phyloP scores from a whole-genome alignment of 2,888 invertebrate species.

The Meghimatium bilineatum region DNA sequence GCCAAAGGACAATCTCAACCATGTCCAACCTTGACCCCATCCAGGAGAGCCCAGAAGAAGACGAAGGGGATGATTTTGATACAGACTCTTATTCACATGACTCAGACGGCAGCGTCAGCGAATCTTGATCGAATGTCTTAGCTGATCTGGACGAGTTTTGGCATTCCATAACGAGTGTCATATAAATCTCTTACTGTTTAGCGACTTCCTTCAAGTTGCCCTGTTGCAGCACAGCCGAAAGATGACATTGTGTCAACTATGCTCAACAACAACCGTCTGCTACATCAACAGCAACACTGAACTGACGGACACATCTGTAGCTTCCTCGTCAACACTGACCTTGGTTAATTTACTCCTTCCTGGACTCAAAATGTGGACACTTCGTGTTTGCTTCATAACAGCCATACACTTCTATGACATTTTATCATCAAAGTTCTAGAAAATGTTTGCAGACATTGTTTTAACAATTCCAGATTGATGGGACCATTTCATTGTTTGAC shows the following conservation, averaged over 20 bases:
- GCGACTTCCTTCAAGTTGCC: neutral
- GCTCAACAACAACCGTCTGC: neutral
- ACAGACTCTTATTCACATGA: constrained; percentile 66
- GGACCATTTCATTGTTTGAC: neutral
- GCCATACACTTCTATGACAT: too few relatives aligned
- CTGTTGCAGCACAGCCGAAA: neutral
- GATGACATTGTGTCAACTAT: neutral
- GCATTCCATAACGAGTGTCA: neutral
- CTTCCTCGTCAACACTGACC: neutral
- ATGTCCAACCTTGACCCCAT: constrained; percentile 73
- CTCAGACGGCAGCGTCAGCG: constrained; percentile 55
- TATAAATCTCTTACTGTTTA: neutral
- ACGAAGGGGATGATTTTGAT: constrained; percentile 62
- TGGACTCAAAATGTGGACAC: too few relatives aligned
- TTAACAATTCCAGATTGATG: neutral
- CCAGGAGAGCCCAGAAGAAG: constrained; percentile 71
- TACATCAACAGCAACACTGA: neutral
- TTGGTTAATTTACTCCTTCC: neutral
- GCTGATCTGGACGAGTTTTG: neutral
- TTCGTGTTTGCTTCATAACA: too few relatives aligned
- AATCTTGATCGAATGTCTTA: constrained; percentile 49
- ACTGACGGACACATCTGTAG: too few relatives aligned
- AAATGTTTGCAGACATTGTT: neutral
- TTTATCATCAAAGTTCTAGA: too few relatives aligned
- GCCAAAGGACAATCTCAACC: constrained; percentile 70